Percentiles rank a stretch among this genome's conserved stretches.
Conservation (phyloP, 1,140 invertebrate species). For the Hylaeus volcanicus region DNA sequence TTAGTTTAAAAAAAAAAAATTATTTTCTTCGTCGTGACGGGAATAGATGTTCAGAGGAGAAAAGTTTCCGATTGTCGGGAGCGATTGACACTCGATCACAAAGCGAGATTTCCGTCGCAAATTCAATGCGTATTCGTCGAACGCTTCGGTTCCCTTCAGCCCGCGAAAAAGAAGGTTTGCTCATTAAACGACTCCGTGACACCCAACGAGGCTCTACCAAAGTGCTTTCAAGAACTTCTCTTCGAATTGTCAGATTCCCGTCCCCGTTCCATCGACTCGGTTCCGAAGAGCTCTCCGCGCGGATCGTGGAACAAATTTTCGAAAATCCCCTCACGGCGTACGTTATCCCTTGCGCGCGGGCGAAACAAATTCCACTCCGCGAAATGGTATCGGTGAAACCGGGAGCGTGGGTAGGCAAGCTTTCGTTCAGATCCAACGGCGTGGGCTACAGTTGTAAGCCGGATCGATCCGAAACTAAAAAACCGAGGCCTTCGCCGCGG, state of each 20-base stretch:
- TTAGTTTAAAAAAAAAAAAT: no score
- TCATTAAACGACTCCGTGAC: constrained; percentile 43
- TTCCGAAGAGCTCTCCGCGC: not conserved
- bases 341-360: no score
- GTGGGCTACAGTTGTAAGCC: not conserved
- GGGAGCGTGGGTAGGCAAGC: no score
- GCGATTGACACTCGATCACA: constrained; percentile 16
- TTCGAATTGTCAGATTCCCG: constrained; percentile 3
- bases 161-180: constrained; percentile 26
- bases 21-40: no score
- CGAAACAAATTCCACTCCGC: no score
- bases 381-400: no score
- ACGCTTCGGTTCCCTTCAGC: not conserved
- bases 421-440: no score
- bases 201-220: constrained; percentile 11
- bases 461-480: not conserved
- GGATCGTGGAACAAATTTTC: not conserved
- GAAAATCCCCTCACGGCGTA: not conserved
- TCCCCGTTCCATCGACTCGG: not conserved
- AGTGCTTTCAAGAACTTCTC: constrained; percentile 42
- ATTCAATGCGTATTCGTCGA: constrained; percentile 4
- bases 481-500: not conserved
- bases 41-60: not conserved
- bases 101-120: not conserved
- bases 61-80: not conserved